Conservation (phyloP, 2,113 vertebrate species). For the Jacana jacana region DNA sequence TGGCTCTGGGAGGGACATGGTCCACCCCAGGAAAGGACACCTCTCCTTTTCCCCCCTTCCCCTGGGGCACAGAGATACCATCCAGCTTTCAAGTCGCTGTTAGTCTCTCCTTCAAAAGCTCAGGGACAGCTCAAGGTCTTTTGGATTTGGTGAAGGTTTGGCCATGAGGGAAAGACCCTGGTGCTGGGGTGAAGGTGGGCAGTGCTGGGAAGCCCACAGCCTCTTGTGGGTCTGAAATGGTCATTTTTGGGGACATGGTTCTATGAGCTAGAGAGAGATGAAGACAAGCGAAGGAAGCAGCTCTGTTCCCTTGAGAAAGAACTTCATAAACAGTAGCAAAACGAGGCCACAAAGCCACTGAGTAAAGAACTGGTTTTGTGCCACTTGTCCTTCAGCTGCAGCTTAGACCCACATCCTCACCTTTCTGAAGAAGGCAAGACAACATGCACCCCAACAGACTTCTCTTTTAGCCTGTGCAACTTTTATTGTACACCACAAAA, state of each 20-base stretch:
- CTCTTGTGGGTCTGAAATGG: not conserved
- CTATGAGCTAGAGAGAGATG: not conserved
- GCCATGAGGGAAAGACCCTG: fast-evolving
- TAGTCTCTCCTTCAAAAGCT: not conserved
- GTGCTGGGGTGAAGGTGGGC: not conserved
- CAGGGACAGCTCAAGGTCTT: not conserved
- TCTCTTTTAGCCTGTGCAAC: not conserved
- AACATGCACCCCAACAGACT: not conserved
- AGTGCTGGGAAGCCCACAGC: not conserved
- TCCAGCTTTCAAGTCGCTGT: fast-evolving
- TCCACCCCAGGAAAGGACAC: not conserved
- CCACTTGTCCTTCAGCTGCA: not conserved
- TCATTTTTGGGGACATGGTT: not conserved
- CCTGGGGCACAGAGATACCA: no score
- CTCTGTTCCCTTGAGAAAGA: not conserved
- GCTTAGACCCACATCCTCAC: not conserved
- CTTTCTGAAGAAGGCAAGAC: not conserved
- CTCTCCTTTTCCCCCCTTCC: not conserved
- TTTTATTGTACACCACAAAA: not conserved
- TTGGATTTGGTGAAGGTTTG: not conserved
- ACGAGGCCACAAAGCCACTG: not conserved
- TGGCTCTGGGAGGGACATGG: no score
- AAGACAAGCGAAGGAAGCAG: not conserved
- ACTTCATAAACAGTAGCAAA: not conserved
- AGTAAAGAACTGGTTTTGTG: not conserved